Evolutionary conservation across 2,113 vertebrate genomes (phyloP), one percentile per base, ranked within the genome.

Genomic region (Neolamprologus sp.): DNA sequence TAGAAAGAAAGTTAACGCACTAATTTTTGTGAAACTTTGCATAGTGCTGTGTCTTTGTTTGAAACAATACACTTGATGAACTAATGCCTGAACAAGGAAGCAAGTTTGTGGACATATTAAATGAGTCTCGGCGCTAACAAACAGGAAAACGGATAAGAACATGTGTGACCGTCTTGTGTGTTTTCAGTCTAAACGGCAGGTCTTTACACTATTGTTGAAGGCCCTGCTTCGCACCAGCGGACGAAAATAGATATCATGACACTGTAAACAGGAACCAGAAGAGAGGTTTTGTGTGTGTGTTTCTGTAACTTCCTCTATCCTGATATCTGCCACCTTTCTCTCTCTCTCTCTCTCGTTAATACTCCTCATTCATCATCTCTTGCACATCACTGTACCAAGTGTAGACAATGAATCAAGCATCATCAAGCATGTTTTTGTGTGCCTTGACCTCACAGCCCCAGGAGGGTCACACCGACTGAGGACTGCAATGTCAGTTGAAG

Each of bases 191-290:
- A 6, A 45, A 78, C 3, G 17, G 26, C 4, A 9, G 19, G 28
- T 31, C 54, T 35, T 37, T 58, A 26, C 58, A 80, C 89, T 83
- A 89, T 95, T 94, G 79, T 28, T 75, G 65, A 92, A 83, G 71
- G 83, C 54, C 58, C 83, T 10, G 13, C 80, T 90, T 89, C 37
- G 13, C 75, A 80, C 65, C 73, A 63, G 73, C 8, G 31, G 86
- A 86, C 88, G 55, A 89, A 95, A 95, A 95, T 90, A 95, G 89
- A 75, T 9, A 26, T 51, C 57, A 16, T 84, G 90, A 78, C n/a
- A 81, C 53, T 91, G 95, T 96, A 96, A 97, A 97, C 96, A 97
- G 96, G 96, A 97, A 96, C 91, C 93, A 81, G 93, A 91, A 84
- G 87, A 88, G 90, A 83, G 65, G 85, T 89, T 91, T 73, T 73